Conservation (phyloP, 2,888 invertebrate species). For the Strigamia crassipes region DNA sequence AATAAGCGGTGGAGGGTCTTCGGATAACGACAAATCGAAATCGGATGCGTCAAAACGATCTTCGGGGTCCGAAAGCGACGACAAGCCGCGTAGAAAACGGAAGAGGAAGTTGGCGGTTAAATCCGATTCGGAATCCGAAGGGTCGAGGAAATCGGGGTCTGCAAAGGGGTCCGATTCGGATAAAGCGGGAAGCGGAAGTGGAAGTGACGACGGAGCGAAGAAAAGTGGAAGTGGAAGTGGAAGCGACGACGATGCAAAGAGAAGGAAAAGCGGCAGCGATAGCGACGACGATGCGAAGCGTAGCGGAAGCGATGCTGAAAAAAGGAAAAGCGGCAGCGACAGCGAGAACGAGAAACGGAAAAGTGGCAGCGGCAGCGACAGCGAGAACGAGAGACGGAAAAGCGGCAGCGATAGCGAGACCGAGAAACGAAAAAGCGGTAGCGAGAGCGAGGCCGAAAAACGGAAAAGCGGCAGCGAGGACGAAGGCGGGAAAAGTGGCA, state of each 20-base stretch:
- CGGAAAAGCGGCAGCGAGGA: neutral
- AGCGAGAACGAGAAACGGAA: conserved; percentile 22
- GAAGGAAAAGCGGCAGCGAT: neutral
- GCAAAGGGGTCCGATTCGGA: neutral
- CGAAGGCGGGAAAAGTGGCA: neutral
- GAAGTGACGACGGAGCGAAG: conserved; percentile 12
- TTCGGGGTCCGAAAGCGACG: neutral
- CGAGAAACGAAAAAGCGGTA: neutral
- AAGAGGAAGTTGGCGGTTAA: neutral
- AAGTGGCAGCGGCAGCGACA: conserved; percentile 20
- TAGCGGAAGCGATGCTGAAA: neutral
- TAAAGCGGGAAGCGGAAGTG: neutral
- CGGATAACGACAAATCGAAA: neutral
- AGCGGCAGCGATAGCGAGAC: neutral
- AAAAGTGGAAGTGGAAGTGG: neutral
- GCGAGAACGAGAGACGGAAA: neutral
- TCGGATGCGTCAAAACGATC: neutral
- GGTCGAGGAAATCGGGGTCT: neutral
- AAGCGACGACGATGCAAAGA: neutral
- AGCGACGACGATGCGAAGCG: neutral
- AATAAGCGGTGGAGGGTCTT: neutral
- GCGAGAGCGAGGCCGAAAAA: neutral
- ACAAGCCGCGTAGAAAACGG: neutral
- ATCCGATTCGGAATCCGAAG: conserved; percentile 2
- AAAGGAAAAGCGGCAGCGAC: conserved; percentile 44